phyloP scores from a whole-genome alignment of 1,140 invertebrate species.

The Nephila pilipes region DNA sequence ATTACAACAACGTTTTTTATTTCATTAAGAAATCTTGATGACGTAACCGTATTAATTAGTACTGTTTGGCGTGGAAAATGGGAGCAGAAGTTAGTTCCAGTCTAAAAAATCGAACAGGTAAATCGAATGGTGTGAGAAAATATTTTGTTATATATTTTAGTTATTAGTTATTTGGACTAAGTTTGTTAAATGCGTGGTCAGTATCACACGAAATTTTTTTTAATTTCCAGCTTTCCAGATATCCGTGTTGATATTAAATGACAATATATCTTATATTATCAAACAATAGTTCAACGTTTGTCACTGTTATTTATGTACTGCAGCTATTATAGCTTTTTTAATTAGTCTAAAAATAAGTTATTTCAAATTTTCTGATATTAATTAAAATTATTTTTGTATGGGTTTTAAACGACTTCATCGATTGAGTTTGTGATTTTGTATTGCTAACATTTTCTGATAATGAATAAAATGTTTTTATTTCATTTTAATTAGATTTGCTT shows the following conservation, averaged over 20 bases:
- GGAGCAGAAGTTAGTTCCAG: not conserved
- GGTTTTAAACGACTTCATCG: too few species aligned
- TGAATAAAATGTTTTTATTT: too few species aligned
- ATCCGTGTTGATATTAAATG: not conserved
- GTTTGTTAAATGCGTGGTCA: not conserved
- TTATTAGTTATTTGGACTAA: not conserved
- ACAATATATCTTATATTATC: not conserved
- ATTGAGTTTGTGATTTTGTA: too few species aligned
- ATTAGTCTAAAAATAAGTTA: too few species aligned
- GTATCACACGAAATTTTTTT: not conserved
- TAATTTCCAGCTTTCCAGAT: not conserved
- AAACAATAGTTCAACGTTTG: not conserved
- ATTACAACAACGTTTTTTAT: not conserved
- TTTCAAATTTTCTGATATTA: too few species aligned
- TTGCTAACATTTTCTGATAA: too few species aligned
- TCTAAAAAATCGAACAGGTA: conserved; percentile 21
- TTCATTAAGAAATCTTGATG: not conserved
- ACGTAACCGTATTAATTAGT: not conserved
- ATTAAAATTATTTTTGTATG: too few species aligned
- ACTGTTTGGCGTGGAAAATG: not conserved
- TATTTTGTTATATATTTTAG: not conserved
- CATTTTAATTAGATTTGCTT: too few species aligned
- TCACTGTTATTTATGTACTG: too few species aligned
- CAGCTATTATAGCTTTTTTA: too few species aligned
- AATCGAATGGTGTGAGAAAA: not conserved